Evolutionary conservation across 1,140 invertebrate species (phyloP).

Genomic region (Cydia splendana): DNA sequence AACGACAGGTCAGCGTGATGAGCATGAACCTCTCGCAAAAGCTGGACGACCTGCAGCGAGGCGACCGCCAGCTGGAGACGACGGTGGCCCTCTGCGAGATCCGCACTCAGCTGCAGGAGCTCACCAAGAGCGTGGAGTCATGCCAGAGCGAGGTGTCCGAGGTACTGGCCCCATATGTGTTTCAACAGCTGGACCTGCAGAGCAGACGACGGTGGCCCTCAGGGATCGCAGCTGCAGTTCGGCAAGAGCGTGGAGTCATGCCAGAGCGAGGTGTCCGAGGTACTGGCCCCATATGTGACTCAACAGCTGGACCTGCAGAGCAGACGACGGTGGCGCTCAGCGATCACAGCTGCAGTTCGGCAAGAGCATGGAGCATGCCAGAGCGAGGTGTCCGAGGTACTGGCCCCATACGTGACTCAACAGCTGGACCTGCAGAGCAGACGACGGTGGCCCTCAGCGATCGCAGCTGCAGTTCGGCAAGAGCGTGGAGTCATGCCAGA

Average conservation of each 20-base stretch:
- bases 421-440: neutral
- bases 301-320: neutral
- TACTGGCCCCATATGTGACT: conserved; percentile 24
- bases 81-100: conserved; percentile 94
- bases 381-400: conserved; percentile 33
- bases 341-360: neutral
- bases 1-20: conserved; percentile 97
- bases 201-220: conserved; percentile 93
- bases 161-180: conserved; percentile 59
- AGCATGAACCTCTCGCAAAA: conserved; percentile 95
- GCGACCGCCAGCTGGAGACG: conserved; percentile 92
- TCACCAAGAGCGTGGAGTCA: conserved; percentile 95
- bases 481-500: neutral
- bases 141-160: conserved; percentile 95
- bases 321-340: neutral
- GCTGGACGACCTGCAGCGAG: conserved; percentile 93
- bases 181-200: conserved; percentile 92
- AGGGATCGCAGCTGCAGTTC: conserved; percentile 93
- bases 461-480: neutral
- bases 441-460: neutral
- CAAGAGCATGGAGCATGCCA: neutral
- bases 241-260: conserved; percentile 96
- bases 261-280: conserved; percentile 84
- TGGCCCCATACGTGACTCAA: neutral
- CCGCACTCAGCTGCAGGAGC: conserved; percentile 92